Evolutionary conservation across 2,888 invertebrate genomes (phyloP).

Genomic region (Andricus curvator): DNA sequence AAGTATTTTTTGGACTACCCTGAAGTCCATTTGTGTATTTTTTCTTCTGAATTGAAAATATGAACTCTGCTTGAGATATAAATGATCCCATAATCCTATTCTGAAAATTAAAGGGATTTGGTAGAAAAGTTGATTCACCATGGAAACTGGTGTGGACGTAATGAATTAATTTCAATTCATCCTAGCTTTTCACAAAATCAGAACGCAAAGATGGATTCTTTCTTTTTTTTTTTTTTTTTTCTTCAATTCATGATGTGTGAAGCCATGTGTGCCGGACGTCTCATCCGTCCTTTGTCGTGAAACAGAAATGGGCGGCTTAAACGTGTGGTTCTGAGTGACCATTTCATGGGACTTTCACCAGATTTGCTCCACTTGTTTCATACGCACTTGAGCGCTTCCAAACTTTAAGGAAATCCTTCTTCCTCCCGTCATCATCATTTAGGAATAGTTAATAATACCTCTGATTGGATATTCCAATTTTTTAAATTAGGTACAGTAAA

Average conservation of each 20-base stretch:
- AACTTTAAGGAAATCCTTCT: conserved; percentile 43
- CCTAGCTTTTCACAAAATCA: conserved; percentile 40
- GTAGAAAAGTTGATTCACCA: neutral
- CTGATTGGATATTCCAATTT: too few species aligned
- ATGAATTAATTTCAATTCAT: conserved; percentile 36
- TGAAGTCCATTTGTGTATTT: too few species aligned
- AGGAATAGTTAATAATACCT: neutral
- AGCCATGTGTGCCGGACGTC: conserved; percentile 54
- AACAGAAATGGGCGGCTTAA: conserved; percentile 48
- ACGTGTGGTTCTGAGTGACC: conserved; percentile 47
- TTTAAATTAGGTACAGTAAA: too few species aligned
- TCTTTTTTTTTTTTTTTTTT: conserved; percentile 41
- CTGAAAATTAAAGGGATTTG: neutral
- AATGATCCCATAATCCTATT: neutral
- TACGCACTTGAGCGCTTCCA: conserved; percentile 18
- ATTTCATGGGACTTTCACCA: conserved; percentile 64
- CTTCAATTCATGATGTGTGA: conserved; percentile 49
- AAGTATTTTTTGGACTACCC: too few species aligned
- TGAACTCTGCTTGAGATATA: neutral
- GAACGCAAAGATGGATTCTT: neutral
- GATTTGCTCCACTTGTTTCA: conserved; percentile 70
- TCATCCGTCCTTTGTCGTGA: conserved; percentile 47
- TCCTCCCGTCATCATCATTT: conserved; percentile 10
- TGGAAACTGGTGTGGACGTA: neutral
- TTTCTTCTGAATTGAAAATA: too few species aligned